Base-by-base conservation (phyloP, 2,797 vertebrate species). In the Myotis vivesi region DNA sequence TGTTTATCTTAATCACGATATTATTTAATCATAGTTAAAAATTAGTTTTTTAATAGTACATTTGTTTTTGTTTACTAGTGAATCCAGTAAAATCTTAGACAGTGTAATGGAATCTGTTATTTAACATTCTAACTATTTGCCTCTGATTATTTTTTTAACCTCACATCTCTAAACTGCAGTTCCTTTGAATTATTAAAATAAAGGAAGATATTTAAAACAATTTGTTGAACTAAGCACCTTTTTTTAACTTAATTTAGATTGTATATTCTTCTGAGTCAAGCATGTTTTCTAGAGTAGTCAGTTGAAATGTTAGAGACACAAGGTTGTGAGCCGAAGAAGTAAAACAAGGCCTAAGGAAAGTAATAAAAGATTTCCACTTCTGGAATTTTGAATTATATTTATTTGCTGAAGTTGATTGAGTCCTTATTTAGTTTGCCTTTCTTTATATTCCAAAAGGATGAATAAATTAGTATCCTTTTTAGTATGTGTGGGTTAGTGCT, bases 131-230 rank as follows among this genome's bases (percentile, higher is more conserved):
- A 77, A 57, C 30, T 25, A 75, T 83, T 91, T 75, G 23, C 23
- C 5, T 84, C 9, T 76, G 41, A 22, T 76, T 85, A 83, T 71
- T 66, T 86, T 57, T 9, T 25, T 55, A 66, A 64, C 89, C 46
- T 62, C 15, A 22, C 8, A 20, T 76, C 20, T 73, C 22, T 82
- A 77, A 91, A 79, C 25, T 44, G 28, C 28, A 80, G 15, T 75
- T 93, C 6, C 23, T 92, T 87, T 86, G 64, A 94, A 55, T 97
- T 15, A 33, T 89, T 89, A 87, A 68, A 68, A 25, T 16, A 51
- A 23, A 81, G 59, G 41, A 22, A 19, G 9, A 72, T 83, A 44
- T 82, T 15, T 33, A 81, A 11, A 23, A 23, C n/a, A 94, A 6
- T 16, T 80, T 92, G 55, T 76, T 75, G 28, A 93, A 20, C 36